These are phyloP conservation scores for Graptemys geographica DNA, from an alignment of 2,797 vertebrate genomes.

Conservation along the genomic window DNA sequence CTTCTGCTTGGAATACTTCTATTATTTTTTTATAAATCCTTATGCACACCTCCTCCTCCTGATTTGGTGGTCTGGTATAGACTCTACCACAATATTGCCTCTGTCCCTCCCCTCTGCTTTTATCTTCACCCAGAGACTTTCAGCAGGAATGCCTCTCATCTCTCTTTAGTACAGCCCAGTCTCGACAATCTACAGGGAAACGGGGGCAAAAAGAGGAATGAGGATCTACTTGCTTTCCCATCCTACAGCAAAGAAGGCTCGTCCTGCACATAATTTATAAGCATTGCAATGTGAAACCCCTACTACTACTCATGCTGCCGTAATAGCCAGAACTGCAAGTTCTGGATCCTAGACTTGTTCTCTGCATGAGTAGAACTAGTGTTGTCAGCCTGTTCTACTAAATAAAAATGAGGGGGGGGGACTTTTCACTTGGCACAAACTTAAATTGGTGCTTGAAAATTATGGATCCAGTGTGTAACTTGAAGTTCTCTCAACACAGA, in stretches of 20 bases:
- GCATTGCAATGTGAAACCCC: constrained; percentile 8
- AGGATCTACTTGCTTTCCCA: not conserved
- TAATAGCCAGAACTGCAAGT: not conserved
- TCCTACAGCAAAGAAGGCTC: not conserved
- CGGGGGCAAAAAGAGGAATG: not conserved
- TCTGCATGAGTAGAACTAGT: constrained; percentile 25
- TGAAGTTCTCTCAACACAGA: constrained; percentile 26
- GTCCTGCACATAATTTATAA: not conserved
- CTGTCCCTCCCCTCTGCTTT: too few species aligned
- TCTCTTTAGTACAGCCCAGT: not conserved
- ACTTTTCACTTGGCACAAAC: constrained; percentile 41
- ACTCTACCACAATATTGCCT: too few species aligned
- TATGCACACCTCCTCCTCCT: too few species aligned
- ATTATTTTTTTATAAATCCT: too few species aligned
- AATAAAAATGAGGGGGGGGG: constrained; percentile 8
- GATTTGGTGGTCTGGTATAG: too few species aligned
- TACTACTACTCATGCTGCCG: not conserved
- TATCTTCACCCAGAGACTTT: too few species aligned
- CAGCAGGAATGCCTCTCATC: too few species aligned
- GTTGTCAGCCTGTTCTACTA: constrained; percentile 8
- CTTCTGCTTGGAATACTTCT: too few species aligned
- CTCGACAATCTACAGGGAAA: not conserved
- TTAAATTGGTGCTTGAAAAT: constrained; percentile 34
- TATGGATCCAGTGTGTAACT: constrained; percentile 53
- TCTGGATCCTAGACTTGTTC: constrained; percentile 18